These are phyloP conservation scores for Himalopsyche japonica DNA, from an alignment of 2,888 invertebrate species.

Conservation along the genomic window DNA sequence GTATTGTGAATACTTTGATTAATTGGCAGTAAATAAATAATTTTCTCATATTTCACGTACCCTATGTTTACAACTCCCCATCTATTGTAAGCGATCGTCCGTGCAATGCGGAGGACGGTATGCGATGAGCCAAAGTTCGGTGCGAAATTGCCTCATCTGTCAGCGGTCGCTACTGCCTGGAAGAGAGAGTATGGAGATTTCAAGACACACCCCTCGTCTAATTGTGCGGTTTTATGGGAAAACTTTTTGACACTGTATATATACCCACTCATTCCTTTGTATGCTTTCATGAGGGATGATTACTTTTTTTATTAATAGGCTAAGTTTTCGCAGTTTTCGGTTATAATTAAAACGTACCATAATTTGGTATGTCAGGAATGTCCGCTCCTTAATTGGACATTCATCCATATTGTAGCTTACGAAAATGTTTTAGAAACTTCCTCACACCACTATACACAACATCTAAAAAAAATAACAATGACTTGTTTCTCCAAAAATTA, in stretches of 20 bases:
- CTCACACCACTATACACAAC: too few species aligned
- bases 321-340: not conserved
- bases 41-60: too few species aligned
- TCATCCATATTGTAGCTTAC: too few species aligned
- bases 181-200: not conserved
- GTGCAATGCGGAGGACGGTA: not conserved
- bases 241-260: not conserved
- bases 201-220: not conserved
- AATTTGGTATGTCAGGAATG: not conserved
- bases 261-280: not conserved
- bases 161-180: not conserved
- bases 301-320: not conserved
- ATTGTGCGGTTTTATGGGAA: conserved; percentile 1
- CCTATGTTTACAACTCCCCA: too few species aligned
- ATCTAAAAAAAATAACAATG: too few species aligned
- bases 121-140: not conserved
- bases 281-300: not conserved
- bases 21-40: too few species aligned
- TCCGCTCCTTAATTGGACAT: too few species aligned
- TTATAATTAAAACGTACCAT: not conserved
- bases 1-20: too few species aligned
- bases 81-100: not conserved
- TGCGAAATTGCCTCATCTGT: not conserved
- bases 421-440: too few species aligned
- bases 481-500: too few species aligned